Conservation (phyloP, 2,888 invertebrate species). For the Tetropium fuscum region DNA sequence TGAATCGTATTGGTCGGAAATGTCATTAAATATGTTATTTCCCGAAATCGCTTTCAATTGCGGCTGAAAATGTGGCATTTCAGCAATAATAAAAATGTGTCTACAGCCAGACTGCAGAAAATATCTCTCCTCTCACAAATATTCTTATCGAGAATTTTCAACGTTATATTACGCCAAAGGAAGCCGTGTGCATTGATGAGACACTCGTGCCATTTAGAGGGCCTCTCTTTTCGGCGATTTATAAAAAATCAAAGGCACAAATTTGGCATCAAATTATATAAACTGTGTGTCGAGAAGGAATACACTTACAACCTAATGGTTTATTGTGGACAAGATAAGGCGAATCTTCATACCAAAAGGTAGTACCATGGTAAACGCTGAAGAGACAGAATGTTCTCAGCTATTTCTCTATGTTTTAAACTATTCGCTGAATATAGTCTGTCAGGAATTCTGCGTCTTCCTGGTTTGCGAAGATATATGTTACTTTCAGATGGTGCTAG, state of each 20-base stretch:
- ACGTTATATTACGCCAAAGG: background rate
- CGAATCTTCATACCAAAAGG: no score
- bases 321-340: conserved; percentile 2
- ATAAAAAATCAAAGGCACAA: conserved; percentile 25
- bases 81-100: background rate
- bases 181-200: background rate
- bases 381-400: no score
- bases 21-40: no score
- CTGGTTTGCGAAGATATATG: no score
- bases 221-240: conserved; percentile 24
- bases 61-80: background rate
- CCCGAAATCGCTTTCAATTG: background rate
- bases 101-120: background rate
- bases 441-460: no score
- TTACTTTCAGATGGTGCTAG: no score
- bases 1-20: no score
- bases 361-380: no score
- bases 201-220: background rate
- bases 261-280: conserved; percentile 29
- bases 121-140: background rate
- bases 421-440: no score
- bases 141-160: background rate
- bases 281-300: conserved; percentile 22
- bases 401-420: no score
- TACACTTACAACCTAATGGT: conserved; percentile 23